Conservation (phyloP, 2,888 invertebrate genomes). For the Tridacna crocea region DNA sequence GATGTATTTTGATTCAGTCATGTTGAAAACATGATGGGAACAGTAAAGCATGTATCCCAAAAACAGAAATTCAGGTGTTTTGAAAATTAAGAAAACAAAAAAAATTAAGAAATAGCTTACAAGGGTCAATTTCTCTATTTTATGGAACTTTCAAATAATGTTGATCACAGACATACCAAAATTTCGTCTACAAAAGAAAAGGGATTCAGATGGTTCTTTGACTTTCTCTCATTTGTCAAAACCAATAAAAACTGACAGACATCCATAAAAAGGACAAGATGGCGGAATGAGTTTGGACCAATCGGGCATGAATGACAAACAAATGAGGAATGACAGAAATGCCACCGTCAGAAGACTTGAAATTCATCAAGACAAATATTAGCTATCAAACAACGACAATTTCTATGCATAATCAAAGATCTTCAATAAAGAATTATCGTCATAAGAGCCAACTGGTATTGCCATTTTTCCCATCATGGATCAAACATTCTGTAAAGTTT, state of each 20-base stretch:
- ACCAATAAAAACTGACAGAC: not conserved
- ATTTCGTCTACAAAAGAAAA: not conserved
- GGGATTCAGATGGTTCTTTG: not conserved
- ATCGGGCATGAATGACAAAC: constrained; percentile 21
- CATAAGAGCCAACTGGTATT: constrained; percentile 24
- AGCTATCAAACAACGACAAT: not conserved
- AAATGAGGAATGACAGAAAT: constrained; percentile 27
- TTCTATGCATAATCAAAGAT: constrained; percentile 28
- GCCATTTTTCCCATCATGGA: constrained; percentile 1
- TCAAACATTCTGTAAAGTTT: not conserved
- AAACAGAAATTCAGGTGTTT: too few species aligned
- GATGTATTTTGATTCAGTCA: too few species aligned
- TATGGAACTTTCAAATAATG: not conserved
- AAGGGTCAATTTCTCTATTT: not conserved
- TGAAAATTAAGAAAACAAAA: not conserved
- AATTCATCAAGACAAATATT: constrained; percentile 27
- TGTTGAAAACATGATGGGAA: too few species aligned
- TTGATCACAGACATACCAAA: not conserved
- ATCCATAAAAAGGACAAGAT: not conserved
- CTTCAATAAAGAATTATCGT: constrained; percentile 12
- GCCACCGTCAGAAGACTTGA: constrained; percentile 19
- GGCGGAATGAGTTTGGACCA: constrained; percentile 4
- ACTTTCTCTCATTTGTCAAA: too few species aligned
- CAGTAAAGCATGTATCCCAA: too few species aligned
- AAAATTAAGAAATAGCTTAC: not conserved